Evolutionary conservation across 2,888 invertebrate genomes (phyloP), one percentile per base, ranked within the genome.

Genomic region (Melanchra persicariae): DNA sequence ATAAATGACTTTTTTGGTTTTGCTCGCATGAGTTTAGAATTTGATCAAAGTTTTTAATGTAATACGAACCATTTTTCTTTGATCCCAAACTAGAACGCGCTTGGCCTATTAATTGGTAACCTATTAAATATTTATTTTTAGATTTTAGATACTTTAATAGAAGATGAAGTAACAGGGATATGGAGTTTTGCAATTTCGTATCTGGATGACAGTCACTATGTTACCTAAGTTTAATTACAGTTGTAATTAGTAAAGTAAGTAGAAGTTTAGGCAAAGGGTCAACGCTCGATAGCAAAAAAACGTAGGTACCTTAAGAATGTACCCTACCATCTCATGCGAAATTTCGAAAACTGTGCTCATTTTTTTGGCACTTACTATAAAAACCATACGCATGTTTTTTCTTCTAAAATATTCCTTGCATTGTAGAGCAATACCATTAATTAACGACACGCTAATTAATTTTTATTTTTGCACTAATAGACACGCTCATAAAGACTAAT

Each of bases 391-490:
- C 49, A 19, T 17, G 22, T 55, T 70, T 80, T 4, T 62, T 15
- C 10, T 12, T 22, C 24, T 19, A 15, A 77, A 77, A 63, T 54
- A 64, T 63, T 37, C 47, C 47, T 19, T 60, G 57, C 51, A 66
- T 10, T 15, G 47, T 54, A n/a, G 12, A 67, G 45, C 54, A 64
- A 43, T 45, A 66, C 15, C 63, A 65, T 67, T 66, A 52, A 77
- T 67, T 37, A 78, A 62, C 55, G 68, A 64, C 57, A 84, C 79
- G 79, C 68, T 82, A 74, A 71, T 82, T 84, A 82, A 69, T 60
- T 82, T 71, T 82, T 61, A 82, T 82, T 59, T 69, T 70, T 58
- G 40, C 58, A n/a, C 40, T 78, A 63, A 82, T 34, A 72, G 57
- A 63, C 37, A 67, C 62, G 55, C 52, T 59, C 74, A 22, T 69